Evolutionary conservation across 2,888 invertebrate species (phyloP), one percentile per base, ranked within the genome.

Genomic region (Zaprionus lineosus): DNA sequence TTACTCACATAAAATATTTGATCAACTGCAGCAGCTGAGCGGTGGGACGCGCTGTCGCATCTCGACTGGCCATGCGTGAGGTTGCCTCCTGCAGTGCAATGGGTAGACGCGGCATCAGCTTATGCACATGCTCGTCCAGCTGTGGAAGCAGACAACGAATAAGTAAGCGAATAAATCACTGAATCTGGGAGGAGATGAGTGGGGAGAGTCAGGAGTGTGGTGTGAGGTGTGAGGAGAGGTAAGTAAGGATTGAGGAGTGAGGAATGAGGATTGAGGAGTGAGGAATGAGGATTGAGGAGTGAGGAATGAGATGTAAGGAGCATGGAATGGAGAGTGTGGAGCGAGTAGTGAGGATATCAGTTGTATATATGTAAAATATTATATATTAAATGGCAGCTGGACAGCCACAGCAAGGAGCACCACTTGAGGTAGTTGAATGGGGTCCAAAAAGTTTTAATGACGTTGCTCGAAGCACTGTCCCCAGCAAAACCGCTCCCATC

Each of bases 11-110:
- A 91, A 97, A 97, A 90, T 95, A 97, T 88, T 96, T 96, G 89
- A 96, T 96, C 81, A 98, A 93, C 28, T 97, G 95, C 73, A 99
- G 92, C 52, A 97, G 92, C 89, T 98, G 97, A 24, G 98, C 95
- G 15, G 96, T 96, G 3, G 98, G 98, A 71, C 99, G 92, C 69
- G 95, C 94, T 67, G 95, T 93, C 0, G 96, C 94, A 86, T 98
- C 97, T 68, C 93, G 93, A 79, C 94, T 94, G 51, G 98, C 92
- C 84, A 98, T 92, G 64, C 97, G 93, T 46, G 95, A 93, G 3
- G 95, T 93, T 0, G 97, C 97, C 90, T 98, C 98, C 86, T 96
- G 97, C 43, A 98, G 92, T 1, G 95, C 94, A 36, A 94, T 90
- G 3, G 98, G 97, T 75, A 98, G 93, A 68, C 94, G 92, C 7